Evolutionary conservation across 2,888 invertebrate species (phyloP).

Genomic region (Tuberolachnus salignus): DNA sequence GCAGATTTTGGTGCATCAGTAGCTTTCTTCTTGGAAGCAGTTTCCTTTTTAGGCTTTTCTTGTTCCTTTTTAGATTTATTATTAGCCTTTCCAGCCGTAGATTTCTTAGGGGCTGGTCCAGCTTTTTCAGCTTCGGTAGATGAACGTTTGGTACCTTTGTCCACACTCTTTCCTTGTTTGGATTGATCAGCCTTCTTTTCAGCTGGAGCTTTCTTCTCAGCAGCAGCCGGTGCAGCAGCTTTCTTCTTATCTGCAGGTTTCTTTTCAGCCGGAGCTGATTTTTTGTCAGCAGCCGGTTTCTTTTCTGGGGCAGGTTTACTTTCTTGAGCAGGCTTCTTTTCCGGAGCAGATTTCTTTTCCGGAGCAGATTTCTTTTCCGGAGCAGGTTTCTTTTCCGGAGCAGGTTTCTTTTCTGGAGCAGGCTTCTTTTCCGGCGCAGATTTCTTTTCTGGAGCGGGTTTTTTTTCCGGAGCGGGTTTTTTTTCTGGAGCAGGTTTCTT

Average conservation of each 20-base stretch:
- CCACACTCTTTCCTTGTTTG: slow-evolving; percentile 53
- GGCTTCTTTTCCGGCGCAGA: slow-evolving; percentile 64
- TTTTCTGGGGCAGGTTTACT: slow-evolving; percentile 61
- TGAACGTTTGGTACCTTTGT: slow-evolving; percentile 62
- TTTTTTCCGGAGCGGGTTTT: slow-evolving; percentile 61
- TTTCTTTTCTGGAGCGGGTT: slow-evolving; percentile 62
- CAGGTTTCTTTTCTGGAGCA: slow-evolving; percentile 60
- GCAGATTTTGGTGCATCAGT: slow-evolving; percentile 60
- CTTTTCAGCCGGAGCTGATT: slow-evolving; percentile 61
- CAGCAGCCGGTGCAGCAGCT: slow-evolving; percentile 65
- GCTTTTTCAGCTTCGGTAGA: slow-evolving; percentile 61
- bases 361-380: slow-evolving; percentile 63
- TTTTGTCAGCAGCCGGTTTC: slow-evolving; percentile 61
- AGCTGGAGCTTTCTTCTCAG: slow-evolving; percentile 60
- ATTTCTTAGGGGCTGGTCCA: slow-evolving; percentile 63
- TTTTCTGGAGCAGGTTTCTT: slow-evolving; percentile 61
- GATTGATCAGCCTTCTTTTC: slow-evolving; percentile 62
- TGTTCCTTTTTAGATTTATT: slow-evolving; percentile 54
- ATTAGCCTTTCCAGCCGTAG: slow-evolving; percentile 60
- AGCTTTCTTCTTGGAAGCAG: slow-evolving; percentile 62
- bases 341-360: slow-evolving; percentile 61
- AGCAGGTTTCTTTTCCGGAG: slow-evolving; percentile 61
- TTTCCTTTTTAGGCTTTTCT: slow-evolving; percentile 61
- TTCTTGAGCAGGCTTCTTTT: slow-evolving; percentile 63
- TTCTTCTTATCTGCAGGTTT: slow-evolving; percentile 65